Base-by-base conservation (phyloP, 1,140 invertebrate species). In the Ectropis grisescens region DNA sequence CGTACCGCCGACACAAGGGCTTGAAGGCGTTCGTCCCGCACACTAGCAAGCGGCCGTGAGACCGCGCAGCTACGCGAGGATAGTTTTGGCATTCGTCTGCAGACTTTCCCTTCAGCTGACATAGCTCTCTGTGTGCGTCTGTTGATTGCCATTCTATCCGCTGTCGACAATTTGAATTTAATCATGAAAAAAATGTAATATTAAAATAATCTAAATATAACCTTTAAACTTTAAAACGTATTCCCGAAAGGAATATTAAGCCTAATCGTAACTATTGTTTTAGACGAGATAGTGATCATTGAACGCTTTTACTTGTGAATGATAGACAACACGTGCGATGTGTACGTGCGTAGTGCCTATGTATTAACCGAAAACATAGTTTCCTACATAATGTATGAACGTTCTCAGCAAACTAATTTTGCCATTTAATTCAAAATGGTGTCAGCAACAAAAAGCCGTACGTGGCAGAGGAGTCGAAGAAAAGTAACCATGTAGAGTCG, bases 1-100 rank as follows among this genome's bases (percentile, higher is more conserved):
- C 65, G 60, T 96, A 96, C 51, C 91, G 86, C 32, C 96, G 86
- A 82, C 97, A 99, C 31, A 90, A 87, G 1, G 97, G 97, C 65
- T 96, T 97, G 83, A 93, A 98, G 3, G 96, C 95, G 81, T 99
- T 97, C 13, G 97, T 99, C 11, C 97, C 97, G 79, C 97, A 99
- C 26, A 98, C 89, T 32, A 96, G 84, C 13, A 96, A 85, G 40
- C 90, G 87, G 6, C 90, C 90, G 41, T 93, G 88, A 64, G 61
- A 86, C 2, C 80, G 64, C 3, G 82, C 82, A 50, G 96, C 88
- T 11, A 99, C 93, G 39, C 96, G 87, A 43, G 98, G 91, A 78
- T 96, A 98, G 82, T 98, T 98, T 82, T 98, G 96, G 82, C 97
- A 98, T 66, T 93, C 91, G 85, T 95, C 91, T 56, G 92, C 89